Conservation (phyloP, 2,797 vertebrate genomes). For the Potorous gilbertii region DNA sequence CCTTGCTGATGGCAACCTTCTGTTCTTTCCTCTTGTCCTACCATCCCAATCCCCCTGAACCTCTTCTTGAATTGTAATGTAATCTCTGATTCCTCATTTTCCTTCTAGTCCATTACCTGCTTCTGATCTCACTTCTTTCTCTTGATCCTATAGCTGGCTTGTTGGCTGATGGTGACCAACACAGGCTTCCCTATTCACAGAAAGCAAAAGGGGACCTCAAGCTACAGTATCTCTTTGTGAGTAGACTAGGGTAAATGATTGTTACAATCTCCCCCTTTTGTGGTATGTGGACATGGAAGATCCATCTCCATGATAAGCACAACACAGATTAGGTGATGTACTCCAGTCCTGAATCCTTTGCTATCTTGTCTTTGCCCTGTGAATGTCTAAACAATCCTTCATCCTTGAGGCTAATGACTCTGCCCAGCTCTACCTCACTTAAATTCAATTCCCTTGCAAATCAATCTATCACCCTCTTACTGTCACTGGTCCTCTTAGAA, state of each 20-base stretch:
- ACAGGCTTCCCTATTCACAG: not conserved
- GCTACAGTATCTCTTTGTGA: not conserved
- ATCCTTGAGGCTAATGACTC: not conserved
- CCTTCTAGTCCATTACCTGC: not conserved
- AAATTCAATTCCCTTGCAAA: not conserved
- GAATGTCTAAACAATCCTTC: not conserved
- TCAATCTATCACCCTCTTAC: not conserved
- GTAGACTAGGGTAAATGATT: not conserved
- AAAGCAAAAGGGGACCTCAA: not conserved
- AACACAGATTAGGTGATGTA: not conserved
- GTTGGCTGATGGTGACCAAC: not conserved
- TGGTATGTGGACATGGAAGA: not conserved
- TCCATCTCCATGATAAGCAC: not conserved
- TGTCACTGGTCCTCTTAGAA: not conserved
- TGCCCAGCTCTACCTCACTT: not conserved
- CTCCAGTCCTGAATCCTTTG: not conserved
- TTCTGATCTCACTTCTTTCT: not conserved
- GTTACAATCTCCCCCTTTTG: not conserved
- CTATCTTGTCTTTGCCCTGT: not conserved
- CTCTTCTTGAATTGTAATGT: not conserved
- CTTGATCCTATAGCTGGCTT: not conserved
- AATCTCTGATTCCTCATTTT: not conserved
- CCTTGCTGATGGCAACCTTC: not conserved
- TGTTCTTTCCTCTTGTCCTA: not conserved
- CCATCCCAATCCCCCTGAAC: not conserved